Evolutionary conservation across 2,888 invertebrate genomes (phyloP).

Genomic region (Melinaea menophilus): DNA sequence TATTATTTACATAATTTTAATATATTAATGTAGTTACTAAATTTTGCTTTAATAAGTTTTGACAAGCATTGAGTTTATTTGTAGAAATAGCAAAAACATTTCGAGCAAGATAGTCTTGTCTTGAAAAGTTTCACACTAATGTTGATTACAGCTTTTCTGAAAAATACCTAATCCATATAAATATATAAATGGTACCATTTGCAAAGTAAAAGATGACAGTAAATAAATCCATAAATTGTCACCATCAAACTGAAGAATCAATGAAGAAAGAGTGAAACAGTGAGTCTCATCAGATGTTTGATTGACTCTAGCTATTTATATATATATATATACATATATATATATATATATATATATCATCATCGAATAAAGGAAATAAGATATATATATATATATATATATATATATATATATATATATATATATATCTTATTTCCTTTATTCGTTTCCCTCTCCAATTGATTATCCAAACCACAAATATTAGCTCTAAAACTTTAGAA

Average conservation of each 20-base stretch:
- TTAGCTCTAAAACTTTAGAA: not conserved
- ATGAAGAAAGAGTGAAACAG: conserved; percentile 16
- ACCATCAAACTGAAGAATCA: conserved; percentile 21
- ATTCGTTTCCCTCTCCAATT: not conserved
- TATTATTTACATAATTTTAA: too few relatives aligned
- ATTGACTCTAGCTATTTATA: conserved; percentile 14
- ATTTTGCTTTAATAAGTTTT: too few relatives aligned
- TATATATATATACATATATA: not conserved
- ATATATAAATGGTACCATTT: conserved; percentile 16
- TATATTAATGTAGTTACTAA: too few relatives aligned
- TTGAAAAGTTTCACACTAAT: too few relatives aligned
- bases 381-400: not conserved
- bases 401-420: not conserved
- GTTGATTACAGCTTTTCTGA: too few relatives aligned
- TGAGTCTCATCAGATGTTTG: conserved; percentile 26
- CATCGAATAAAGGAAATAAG: too few relatives aligned
- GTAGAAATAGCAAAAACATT: too few relatives aligned
- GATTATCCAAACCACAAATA: not conserved
- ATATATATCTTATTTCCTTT: too few relatives aligned
- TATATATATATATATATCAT: too few relatives aligned
- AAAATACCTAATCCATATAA: too few relatives aligned
- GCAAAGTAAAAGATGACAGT: conserved; percentile 23
- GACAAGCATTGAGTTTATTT: too few relatives aligned
- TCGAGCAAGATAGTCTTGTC: too few relatives aligned
- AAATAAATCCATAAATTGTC: conserved; percentile 31